Conservation (phyloP, 2,888 invertebrate species). For the Epistrophe grossulariae region DNA sequence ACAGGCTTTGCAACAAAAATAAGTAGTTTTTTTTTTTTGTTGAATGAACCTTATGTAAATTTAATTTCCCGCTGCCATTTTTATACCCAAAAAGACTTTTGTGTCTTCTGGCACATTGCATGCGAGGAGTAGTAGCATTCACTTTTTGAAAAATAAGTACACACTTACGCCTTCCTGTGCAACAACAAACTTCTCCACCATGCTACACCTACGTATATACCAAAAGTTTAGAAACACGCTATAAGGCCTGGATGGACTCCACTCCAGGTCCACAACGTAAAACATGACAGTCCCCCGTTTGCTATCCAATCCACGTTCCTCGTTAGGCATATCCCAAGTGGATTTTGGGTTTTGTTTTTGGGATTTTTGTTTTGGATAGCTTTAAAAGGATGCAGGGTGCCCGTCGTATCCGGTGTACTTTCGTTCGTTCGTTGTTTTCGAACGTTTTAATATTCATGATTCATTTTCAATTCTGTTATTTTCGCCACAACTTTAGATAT, state of each 20-base stretch:
- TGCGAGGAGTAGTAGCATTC: neutral
- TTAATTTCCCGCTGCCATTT: conserved; percentile 44
- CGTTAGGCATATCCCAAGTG: conserved; percentile 19
- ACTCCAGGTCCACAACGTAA: conserved; percentile 6
- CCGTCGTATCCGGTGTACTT: neutral
- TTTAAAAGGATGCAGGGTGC: neutral
- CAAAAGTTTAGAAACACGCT: neutral
- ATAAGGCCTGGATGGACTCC: neutral
- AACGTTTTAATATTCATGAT: conserved; percentile 27
- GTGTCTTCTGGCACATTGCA: conserved; percentile 2
- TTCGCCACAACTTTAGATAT: conserved; percentile 18
- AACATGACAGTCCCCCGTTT: neutral
- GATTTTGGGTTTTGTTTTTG: neutral
- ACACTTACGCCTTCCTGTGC: neutral
- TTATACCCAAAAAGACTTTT: conserved; percentile 3
- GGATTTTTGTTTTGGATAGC: neutral
- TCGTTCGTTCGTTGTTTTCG: neutral
- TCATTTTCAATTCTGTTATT: conserved; percentile 45
- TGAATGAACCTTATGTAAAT: conserved; percentile 53
- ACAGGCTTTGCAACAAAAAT: neutral
- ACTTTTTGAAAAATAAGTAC: neutral
- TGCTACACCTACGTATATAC: neutral
- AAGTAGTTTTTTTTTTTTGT: no score
- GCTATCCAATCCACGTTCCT: conserved; percentile 11
- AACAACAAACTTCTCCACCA: neutral